Percentiles rank a stretch among this genome's conserved stretches.
Conservation (phyloP, 2,888 invertebrate genomes). For the Balanococcus diminutus region DNA sequence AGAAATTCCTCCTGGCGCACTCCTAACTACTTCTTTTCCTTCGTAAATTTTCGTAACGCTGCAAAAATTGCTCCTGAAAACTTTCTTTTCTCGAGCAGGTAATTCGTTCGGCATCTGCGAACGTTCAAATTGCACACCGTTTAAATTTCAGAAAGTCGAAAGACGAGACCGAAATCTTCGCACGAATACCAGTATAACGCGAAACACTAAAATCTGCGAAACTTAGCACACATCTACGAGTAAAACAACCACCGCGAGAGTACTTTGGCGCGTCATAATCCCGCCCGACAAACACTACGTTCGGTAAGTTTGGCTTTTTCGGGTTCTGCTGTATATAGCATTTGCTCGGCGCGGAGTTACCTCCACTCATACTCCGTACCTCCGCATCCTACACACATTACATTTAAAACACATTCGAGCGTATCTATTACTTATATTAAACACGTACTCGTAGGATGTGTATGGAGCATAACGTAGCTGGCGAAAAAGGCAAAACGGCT, state of each 20-base stretch:
- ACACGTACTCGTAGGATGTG: neutral
- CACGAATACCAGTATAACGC: neutral
- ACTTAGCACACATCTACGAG: neutral
- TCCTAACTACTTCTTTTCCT: too few relatives aligned
- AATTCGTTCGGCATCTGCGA: neutral
- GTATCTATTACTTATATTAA: neutral
- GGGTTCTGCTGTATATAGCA: too few relatives aligned
- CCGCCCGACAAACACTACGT: neutral
- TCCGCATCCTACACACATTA: neutral
- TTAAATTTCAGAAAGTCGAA: neutral
- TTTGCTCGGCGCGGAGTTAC: neutral
- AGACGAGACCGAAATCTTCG: neutral
- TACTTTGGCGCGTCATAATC: constrained; percentile 15
- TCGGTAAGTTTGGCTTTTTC: neutral
- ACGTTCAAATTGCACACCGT: too few relatives aligned
- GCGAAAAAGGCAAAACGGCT: constrained; percentile 5
- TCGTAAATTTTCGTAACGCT: neutral
- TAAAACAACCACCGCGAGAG: constrained; percentile 28
- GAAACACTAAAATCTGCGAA: neutral
- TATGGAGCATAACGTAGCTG: neutral
- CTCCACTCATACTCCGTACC: neutral
- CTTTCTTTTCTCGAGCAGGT: too few relatives aligned
- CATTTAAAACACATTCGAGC: neutral
- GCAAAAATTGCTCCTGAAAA: too few relatives aligned
- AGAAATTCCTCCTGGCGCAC: too few relatives aligned